Evolutionary conservation across 2,113 vertebrate genomes (phyloP), one percentile per base, ranked within the genome.

Genomic region (Kryptolebias marmoratus): DNA sequence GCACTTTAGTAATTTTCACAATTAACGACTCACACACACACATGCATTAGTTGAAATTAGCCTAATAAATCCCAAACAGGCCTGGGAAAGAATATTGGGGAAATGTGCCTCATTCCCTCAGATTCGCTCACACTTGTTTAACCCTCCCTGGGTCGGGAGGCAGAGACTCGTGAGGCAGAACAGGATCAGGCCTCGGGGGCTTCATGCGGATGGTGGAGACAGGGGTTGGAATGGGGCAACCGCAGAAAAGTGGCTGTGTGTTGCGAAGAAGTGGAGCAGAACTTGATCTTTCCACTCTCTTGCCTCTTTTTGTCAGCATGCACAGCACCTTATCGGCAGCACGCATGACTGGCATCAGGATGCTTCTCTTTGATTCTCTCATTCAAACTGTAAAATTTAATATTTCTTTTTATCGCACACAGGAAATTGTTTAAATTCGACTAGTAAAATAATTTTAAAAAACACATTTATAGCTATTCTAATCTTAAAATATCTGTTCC

Each of bases 91-190:
- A 42, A 42, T 42, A 42, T 42, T 42, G 39, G 39, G 64, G 79
- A 68, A 81, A 72, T 65, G 22, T 75, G 85, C 76, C 84, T 82
- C 74, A 60, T 73, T 64, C 64, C 62, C 77, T 87, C 50, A 78
- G 56, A 79, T 78, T 68, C 15, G 56, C 68, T 79, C 58, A 83
- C 73, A 77, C 61, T 82, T 57, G 49, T 66, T 91, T 80, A 84
- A 88, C 75, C 80, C 68, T 64, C 50, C 11, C 76, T 44, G 58
- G 79, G 53, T 72, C 55, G 39, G 70, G 47, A 81, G 39, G 18
- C 18, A 54, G 64, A 76, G 42, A 55, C 4, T 36, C n/a, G 56
- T 48, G n/a, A 64, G 61, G 76, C 47, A 60, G 74, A 72, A 59
- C 50, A 57, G 54, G 60, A 58, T 70, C 80, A 52, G 66, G 56